Percentiles rank a stretch among this genome's conserved stretches.
phyloP scores from a whole-genome alignment of 2,888 invertebrate genomes.

The Xestia sexstrigata region DNA sequence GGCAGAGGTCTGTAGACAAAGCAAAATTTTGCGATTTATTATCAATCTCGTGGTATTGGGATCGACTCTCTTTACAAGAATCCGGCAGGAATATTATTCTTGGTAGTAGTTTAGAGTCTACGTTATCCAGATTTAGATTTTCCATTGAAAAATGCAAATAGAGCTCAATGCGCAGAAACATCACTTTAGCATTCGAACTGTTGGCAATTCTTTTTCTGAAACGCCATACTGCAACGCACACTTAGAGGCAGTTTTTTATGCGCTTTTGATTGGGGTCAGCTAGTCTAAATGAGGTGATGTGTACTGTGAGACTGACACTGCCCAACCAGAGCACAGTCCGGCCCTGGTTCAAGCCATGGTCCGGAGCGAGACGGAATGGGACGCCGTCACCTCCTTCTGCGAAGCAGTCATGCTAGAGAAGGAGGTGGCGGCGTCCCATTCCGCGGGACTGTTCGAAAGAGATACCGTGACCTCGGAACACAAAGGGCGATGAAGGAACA shows the following conservation, averaged over 20 bases:
- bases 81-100: background rate
- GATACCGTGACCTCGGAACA: too few species aligned
- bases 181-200: background rate
- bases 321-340: too few species aligned
- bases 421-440: too few species aligned
- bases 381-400: too few species aligned
- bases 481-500: too few species aligned
- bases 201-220: background rate
- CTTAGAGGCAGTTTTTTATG: background rate
- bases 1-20: background rate
- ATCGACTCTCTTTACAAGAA: too few species aligned
- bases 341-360: too few species aligned
- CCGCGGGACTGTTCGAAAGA: too few species aligned
- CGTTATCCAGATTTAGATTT: background rate
- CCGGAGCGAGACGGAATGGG: too few species aligned
- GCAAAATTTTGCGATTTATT: background rate
- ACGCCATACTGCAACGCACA: background rate
- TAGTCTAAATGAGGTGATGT: background rate
- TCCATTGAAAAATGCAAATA: background rate
- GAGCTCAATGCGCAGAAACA: background rate
- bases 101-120: background rate
- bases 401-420: too few species aligned
- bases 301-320: too few species aligned
- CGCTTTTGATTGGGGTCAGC: background rate
- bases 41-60: background rate